Conservation (phyloP, 1,140 invertebrate genomes). For the Aphidius ervi region DNA sequence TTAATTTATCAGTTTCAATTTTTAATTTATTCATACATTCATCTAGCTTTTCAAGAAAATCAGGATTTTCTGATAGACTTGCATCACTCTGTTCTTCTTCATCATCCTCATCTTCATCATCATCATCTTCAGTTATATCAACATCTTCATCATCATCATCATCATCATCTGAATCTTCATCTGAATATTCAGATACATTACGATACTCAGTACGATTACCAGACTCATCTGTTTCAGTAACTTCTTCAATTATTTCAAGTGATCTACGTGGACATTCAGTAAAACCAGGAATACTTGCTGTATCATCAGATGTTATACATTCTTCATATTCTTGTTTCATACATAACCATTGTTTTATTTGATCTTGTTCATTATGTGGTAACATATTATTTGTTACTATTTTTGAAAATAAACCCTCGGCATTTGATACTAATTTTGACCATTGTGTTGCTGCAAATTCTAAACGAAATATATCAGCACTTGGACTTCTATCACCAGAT, state of each 20-base stretch:
- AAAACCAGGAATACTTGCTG: constrained; percentile 42
- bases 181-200: constrained; percentile 34
- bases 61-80: constrained; percentile 60
- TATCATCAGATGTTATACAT: constrained; percentile 65
- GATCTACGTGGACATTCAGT: constrained; percentile 56
- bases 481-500: constrained; percentile 45
- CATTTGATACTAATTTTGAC: constrained; percentile 77
- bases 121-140: constrained; percentile 44
- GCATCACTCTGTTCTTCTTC: constrained; percentile 64
- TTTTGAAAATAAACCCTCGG: constrained; percentile 76
- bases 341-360: constrained; percentile 80
- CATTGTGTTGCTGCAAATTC: constrained; percentile 79
- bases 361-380: constrained; percentile 65
- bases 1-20: constrained; percentile 64
- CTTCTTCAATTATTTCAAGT: constrained; percentile 63
- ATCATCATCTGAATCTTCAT: constrained; percentile 38
- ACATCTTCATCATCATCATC: constrained; percentile 47
- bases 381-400: constrained; percentile 58
- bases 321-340: constrained; percentile 82
- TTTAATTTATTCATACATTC: constrained; percentile 68
- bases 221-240: constrained; percentile 53
- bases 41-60: constrained; percentile 67
- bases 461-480: constrained; percentile 61
- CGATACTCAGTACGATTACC: constrained; percentile 37
- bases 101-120: constrained; percentile 53